phyloP scores from a whole-genome alignment of 2,797 vertebrate genomes.

The Galagoides demidoff region DNA sequence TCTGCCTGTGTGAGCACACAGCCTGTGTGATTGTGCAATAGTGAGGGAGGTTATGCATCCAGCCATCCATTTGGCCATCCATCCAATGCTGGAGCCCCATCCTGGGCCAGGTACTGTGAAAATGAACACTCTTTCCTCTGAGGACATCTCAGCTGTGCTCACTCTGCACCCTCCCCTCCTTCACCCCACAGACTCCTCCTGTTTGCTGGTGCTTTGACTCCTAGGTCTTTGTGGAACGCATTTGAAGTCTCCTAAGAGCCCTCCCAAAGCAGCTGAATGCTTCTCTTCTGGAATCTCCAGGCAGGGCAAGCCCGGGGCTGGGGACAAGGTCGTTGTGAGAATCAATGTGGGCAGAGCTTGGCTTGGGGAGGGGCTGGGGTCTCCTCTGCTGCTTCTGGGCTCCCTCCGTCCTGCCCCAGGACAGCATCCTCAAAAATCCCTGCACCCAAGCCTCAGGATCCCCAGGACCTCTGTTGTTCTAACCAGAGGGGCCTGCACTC shows the following conservation, averaged over 20 bases:
- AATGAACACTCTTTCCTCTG: not conserved
- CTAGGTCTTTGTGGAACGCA: not conserved
- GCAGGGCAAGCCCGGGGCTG: not conserved
- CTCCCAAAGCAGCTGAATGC: not conserved
- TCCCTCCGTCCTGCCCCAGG: not conserved
- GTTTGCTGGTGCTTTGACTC: conserved; percentile 18
- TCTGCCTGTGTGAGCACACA: not conserved
- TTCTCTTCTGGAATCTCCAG: not conserved
- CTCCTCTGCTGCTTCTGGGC: not conserved
- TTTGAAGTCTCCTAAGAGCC: not conserved
- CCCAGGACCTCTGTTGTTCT: not conserved
- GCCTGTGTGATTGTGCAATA: not conserved
- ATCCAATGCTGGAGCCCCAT: not conserved
- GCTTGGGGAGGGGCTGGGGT: not conserved
- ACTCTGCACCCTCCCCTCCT: not conserved
- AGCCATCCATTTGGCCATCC: not conserved
- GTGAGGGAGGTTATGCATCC: not conserved
- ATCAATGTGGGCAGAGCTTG: not conserved
- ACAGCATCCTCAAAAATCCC: not conserved
- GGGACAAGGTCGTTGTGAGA: not conserved
- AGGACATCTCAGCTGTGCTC: not conserved
- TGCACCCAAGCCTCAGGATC: not conserved
- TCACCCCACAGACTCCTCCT: not conserved
- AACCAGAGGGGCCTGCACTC: not conserved
- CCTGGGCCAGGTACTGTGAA: not conserved